Conservation (phyloP, 2,797 vertebrate species). For the Onychomys arenicola region DNA sequence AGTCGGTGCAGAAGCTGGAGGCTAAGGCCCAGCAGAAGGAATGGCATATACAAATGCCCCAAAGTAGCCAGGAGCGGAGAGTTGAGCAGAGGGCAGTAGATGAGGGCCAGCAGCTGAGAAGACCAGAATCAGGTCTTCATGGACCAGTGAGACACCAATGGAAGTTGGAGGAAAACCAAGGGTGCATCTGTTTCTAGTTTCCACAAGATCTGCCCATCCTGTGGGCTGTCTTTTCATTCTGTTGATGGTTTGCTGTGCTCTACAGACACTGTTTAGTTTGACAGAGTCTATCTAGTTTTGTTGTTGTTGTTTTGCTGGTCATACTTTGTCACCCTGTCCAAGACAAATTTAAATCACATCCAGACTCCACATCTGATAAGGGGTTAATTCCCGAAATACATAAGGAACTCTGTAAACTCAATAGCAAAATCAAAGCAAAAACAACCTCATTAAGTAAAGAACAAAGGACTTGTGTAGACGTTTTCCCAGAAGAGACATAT, state of each 20-base stretch:
- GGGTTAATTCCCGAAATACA: neutral
- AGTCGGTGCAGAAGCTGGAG: neutral
- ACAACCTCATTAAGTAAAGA: neutral
- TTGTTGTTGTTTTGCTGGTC: neutral
- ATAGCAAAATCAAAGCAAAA: neutral
- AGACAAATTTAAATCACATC: neutral
- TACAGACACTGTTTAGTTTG: neutral
- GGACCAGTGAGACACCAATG: neutral
- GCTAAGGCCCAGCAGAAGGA: neutral
- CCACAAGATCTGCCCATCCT: neutral
- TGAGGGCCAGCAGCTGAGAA: accelerated
- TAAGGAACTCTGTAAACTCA: neutral
- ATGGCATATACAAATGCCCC: neutral
- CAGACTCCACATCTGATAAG: neutral
- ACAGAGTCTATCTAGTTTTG: neutral
- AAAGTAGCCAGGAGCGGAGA: accelerated
- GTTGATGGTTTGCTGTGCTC: neutral
- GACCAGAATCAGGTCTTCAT: neutral
- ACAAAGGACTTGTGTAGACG: neutral
- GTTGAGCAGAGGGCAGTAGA: neutral
- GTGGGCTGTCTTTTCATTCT: neutral
- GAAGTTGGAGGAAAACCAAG: neutral
- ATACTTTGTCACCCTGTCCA: neutral
- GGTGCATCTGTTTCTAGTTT: neutral
- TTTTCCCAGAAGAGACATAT: neutral